Percentiles rank a stretch among this genome's conserved stretches.
phyloP scores from a whole-genome alignment of 1,140 invertebrate genomes.

The Brachystomella parvula region DNA sequence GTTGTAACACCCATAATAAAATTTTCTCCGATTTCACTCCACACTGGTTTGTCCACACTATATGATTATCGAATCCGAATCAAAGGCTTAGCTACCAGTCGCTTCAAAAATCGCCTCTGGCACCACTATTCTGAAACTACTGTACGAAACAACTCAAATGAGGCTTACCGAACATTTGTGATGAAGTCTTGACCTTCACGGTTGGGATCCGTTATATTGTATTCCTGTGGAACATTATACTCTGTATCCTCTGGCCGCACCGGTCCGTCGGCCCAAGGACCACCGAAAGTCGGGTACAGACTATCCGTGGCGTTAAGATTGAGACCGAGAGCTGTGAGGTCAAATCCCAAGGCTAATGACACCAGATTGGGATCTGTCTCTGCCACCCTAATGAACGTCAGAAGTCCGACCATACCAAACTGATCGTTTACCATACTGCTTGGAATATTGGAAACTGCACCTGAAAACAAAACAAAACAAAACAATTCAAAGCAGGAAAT shows the following conservation, averaged over 20 bases:
- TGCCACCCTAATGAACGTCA: constrained; percentile 94
- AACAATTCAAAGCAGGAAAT: background rate
- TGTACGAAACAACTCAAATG: too few species aligned
- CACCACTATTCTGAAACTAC: background rate
- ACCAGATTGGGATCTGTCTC: constrained; percentile 94
- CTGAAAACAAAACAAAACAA: constrained; percentile 45
- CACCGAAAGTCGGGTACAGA: constrained; percentile 92
- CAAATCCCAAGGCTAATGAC: constrained; percentile 88
- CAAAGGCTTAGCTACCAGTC: background rate
- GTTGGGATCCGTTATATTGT: constrained; percentile 71
- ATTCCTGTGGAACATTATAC: constrained; percentile 96
- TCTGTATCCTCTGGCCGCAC: constrained; percentile 98
- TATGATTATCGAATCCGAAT: too few species aligned
- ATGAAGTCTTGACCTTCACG: constrained; percentile 46
- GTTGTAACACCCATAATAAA: too few species aligned
- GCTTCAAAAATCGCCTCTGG: background rate
- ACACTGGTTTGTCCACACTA: too few species aligned
- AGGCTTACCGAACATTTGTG: constrained; percentile 60
- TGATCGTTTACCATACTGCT: constrained; percentile 97
- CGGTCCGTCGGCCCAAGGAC: constrained; percentile 94
- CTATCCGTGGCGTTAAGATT: constrained; percentile 97
- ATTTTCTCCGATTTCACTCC: too few species aligned
- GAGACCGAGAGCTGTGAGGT: constrained; percentile 91
- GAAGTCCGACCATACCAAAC: constrained; percentile 95
- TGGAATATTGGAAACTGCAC: constrained; percentile 94